These are phyloP conservation scores for Dipus sagitta DNA, from an alignment of 2,797 vertebrate genomes.

Conservation along the genomic window DNA sequence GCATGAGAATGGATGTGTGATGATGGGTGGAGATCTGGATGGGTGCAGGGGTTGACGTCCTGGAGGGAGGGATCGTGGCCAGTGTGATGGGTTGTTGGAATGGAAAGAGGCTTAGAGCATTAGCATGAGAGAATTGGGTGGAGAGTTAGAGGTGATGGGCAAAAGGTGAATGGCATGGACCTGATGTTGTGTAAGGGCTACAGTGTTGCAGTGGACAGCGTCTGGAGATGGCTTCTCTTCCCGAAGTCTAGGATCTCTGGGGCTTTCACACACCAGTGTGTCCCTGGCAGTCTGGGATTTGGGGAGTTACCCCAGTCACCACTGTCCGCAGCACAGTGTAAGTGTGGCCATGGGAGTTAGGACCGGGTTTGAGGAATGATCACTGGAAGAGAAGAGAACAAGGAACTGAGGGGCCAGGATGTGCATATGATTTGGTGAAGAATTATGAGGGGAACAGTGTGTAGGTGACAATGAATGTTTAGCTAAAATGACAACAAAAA, in stretches of 20 bases:
- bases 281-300: not conserved
- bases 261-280: not conserved
- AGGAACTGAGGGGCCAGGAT: not conserved
- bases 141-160: not conserved
- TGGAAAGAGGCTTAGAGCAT: not conserved
- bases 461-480: not conserved
- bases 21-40: not conserved
- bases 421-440: not conserved
- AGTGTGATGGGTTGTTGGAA: not conserved
- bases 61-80: not conserved
- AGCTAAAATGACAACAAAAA: too few relatives aligned
- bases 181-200: not conserved
- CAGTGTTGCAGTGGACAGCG: not conserved
- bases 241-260: not conserved
- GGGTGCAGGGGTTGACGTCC: not conserved
- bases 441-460: not conserved
- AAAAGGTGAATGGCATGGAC: not conserved
- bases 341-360: not conserved
- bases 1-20: not conserved
- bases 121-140: not conserved
- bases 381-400: not conserved
- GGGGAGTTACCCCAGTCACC: too few relatives aligned
- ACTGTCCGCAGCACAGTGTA: not conserved
- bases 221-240: not conserved
- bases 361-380: not conserved